These are phyloP conservation scores for Lasioglossum vierecki DNA, from an alignment of 2,888 invertebrate species.

Conservation along the genomic window DNA sequence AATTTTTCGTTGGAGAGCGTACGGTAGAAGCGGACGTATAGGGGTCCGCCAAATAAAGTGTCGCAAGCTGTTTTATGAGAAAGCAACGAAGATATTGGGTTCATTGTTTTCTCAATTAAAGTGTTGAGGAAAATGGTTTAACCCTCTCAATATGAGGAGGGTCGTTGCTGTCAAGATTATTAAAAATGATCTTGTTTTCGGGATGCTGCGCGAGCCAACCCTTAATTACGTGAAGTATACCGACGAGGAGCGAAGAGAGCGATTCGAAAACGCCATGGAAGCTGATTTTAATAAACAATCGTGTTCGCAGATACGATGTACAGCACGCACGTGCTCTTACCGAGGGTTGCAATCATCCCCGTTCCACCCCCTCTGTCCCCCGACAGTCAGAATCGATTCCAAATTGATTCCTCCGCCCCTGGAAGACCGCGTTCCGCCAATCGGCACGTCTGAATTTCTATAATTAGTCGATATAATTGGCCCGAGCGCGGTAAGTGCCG, in stretches of 20 bases:
- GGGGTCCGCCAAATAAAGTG: not conserved
- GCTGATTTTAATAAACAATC: conserved; percentile 7
- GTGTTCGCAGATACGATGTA: not conserved
- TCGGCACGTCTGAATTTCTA: conserved; percentile 54
- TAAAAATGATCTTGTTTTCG: not conserved
- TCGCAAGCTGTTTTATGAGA: not conserved
- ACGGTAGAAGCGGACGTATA: not conserved
- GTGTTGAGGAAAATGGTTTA: not conserved
- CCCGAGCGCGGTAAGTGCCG: conserved; percentile 56
- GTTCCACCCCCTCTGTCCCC: not conserved
- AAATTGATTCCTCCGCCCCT: conserved; percentile 48
- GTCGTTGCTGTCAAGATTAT: not conserved
- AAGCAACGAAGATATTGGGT: not conserved
- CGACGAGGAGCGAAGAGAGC: not conserved
- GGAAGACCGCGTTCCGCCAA: conserved; percentile 29
- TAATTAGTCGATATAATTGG: conserved; percentile 66
- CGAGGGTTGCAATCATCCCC: not conserved
- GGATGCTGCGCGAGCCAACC: not conserved
- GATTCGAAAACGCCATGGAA: not conserved
- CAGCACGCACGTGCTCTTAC: not conserved
- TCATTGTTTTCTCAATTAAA: not conserved
- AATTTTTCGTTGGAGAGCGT: not conserved
- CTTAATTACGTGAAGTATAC: not conserved
- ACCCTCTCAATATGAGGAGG: not conserved
- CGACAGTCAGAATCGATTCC: conserved; percentile 39